These are phyloP conservation scores for Aelia acuminata DNA, from an alignment of 2,888 invertebrate genomes.

Conservation along the genomic window DNA sequence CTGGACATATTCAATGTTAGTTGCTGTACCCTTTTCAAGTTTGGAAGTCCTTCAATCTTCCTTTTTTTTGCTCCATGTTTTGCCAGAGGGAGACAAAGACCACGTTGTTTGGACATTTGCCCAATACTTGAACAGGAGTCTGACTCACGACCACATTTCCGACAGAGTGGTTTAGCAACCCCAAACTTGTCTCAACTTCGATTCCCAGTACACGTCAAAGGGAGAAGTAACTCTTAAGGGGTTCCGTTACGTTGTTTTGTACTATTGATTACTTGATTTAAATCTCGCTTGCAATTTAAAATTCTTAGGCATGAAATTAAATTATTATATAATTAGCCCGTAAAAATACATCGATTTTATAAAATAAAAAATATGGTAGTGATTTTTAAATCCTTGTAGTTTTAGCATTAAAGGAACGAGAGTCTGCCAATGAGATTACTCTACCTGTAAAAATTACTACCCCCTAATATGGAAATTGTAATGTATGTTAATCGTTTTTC, in stretches of 20 bases:
- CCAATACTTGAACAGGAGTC: slow-evolving; percentile 40
- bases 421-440: too few species aligned
- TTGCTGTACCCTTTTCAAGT: neutral
- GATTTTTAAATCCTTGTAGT: too few species aligned
- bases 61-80: neutral
- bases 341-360: too few species aligned
- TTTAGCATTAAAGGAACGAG: too few species aligned
- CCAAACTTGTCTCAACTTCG: slow-evolving; percentile 10
- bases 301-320: neutral
- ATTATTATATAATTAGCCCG: too few species aligned
- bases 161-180: slow-evolving; percentile 4
- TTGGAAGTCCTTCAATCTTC: neutral
- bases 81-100: neutral
- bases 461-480: too few species aligned
- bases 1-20: neutral
- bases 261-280: neutral
- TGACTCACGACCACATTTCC: slow-evolving; percentile 29
- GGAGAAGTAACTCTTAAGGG: neutral
- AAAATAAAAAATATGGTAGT: too few species aligned
- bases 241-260: too few species aligned
- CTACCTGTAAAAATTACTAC: too few species aligned
- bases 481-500: too few species aligned
- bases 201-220: neutral
- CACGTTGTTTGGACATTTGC: slow-evolving; percentile 27
- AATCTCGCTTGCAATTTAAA: neutral